Base-by-base conservation (phyloP, 37 sponge, comb jelly and placozoan species). In the Crambe crambe region DNA sequence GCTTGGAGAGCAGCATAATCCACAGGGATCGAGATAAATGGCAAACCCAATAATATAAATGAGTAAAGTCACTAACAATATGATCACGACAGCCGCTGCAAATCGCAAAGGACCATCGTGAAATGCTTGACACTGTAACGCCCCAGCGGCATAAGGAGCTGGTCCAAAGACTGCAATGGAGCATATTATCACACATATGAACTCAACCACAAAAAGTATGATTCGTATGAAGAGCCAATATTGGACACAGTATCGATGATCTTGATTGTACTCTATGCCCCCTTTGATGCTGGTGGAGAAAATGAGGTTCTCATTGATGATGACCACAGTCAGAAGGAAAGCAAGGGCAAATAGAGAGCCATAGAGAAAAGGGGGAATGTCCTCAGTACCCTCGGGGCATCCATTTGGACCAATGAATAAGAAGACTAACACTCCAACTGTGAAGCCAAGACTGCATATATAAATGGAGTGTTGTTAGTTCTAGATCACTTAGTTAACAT, bases 331-430 rank as follows among this genome's bases (percentile, higher is more conserved):
- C 12, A 47, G 35, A 4, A 78, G 10, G 43, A 44, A 3, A 6
- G 38, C 5, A 2, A 78, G 32, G 1, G 42, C 51, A 66, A 65
- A 78, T 31, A 78, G 78, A 2, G 78, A 66, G 67, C 35, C 63
- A 47, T 65, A 78, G 78, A 78, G 67, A 1, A 78, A n/a, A 61
- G 78, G 78, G 25, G 78, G 78, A 34, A 78, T 41, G 43, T 2
- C 25, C 26, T 37, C 43, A 26, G 35, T 22, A 15, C 5, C 3
- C n/a, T 73, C 74, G 17, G 47, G 36, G 54, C 78, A 78, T 0
- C 34, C 67, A 40, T 31, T n/a, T 23, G 63, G 76, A 21, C 59
- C 76, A 65, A 78, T 41, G 38, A 25, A 78, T 31, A 78, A 42
- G 54, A 65, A 78, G 67, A 78, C 21, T 0, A 78, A 51, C 1